A percentile compares a stretch with the other conserved stretches of the same genome.
Conservation (phyloP, 2,113 vertebrate species). For the Cygnus atratus region DNA sequence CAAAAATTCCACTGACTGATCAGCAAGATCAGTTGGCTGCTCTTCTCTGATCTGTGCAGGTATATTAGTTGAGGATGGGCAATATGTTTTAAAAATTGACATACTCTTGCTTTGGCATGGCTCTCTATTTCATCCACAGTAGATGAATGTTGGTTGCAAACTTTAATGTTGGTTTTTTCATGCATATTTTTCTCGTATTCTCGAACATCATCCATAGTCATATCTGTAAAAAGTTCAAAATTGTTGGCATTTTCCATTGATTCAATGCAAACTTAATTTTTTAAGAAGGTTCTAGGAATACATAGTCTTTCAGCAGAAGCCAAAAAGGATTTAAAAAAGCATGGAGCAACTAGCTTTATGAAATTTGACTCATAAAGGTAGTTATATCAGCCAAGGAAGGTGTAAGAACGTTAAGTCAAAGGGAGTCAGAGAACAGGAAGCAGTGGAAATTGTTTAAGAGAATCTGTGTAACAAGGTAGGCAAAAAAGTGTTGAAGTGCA, state of each 20-base stretch:
- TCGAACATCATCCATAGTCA: conserved; percentile 98
- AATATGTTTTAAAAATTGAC: conserved; percentile 79
- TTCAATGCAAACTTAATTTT: conserved; percentile 56
- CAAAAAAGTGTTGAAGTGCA: conserved; percentile 45
- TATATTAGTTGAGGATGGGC: conserved; percentile 45
- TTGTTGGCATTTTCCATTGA: conserved; percentile 80
- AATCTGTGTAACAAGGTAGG: conserved; percentile 26
- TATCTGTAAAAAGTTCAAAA: conserved; percentile 96
- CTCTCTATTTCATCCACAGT: conserved; percentile 93
- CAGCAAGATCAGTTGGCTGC: background rate
- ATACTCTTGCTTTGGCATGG: conserved; percentile 94
- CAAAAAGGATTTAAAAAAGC: conserved; percentile 68
- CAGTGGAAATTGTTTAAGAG: conserved; percentile 69
- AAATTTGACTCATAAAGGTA: conserved; percentile 76
- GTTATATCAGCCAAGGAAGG: conserved; percentile 72
- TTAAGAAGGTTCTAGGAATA: conserved; percentile 59
- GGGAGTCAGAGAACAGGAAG: conserved; percentile 70
- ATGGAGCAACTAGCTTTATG: conserved; percentile 78
- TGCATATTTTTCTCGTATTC: conserved; percentile 98
- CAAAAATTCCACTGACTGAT: background rate
- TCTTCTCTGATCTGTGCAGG: background rate
- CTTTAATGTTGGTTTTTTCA: conserved; percentile 99
- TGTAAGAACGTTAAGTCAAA: conserved; percentile 61
- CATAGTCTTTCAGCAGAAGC: conserved; percentile 71
- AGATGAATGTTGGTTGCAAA: conserved; percentile 94